Conservation (phyloP, 2,888 invertebrate species). For the Lasioglossum marginatum region DNA sequence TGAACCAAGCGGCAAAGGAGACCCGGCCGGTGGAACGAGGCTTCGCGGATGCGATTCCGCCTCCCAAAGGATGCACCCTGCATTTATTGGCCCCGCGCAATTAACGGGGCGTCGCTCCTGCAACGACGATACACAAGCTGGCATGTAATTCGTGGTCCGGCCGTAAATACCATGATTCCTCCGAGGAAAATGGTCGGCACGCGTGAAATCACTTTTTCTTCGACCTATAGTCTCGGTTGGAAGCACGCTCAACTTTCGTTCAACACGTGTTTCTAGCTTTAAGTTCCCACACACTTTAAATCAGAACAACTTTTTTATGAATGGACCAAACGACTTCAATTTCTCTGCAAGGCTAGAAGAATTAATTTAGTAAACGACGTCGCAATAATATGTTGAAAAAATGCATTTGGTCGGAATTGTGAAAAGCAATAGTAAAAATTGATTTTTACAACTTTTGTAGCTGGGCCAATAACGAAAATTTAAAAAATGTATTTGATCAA, state of each 20-base stretch:
- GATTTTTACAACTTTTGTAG: too few relatives aligned
- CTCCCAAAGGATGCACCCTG: conserved; percentile 36
- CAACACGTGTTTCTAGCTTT: too few relatives aligned
- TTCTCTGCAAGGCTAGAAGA: too few relatives aligned
- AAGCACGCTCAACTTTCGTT: neutral
- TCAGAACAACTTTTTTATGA: too few relatives aligned
- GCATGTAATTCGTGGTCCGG: neutral
- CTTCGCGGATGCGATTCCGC: conserved; percentile 43
- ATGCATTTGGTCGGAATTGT: too few relatives aligned
- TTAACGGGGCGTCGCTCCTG: neutral
- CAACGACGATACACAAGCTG: neutral
- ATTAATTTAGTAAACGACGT: too few relatives aligned
- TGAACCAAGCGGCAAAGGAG: conserved; percentile 57
- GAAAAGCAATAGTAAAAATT: too few relatives aligned
- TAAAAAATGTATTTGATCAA: too few relatives aligned
- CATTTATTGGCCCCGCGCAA: conserved; percentile 35
- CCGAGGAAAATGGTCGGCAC: neutral
- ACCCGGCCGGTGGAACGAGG: conserved; percentile 34
- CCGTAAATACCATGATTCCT: neutral
- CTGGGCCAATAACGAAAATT: too few relatives aligned
- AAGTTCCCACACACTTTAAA: too few relatives aligned
- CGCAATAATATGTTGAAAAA: too few relatives aligned
- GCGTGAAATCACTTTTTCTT: neutral
- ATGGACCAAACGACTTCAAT: too few relatives aligned
- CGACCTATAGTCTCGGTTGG: neutral